Percentiles rank a stretch among this genome's conserved stretches.
These are phyloP conservation scores for Apamea crenata DNA, from an alignment of 2,888 invertebrate genomes.

Conservation along the genomic window DNA sequence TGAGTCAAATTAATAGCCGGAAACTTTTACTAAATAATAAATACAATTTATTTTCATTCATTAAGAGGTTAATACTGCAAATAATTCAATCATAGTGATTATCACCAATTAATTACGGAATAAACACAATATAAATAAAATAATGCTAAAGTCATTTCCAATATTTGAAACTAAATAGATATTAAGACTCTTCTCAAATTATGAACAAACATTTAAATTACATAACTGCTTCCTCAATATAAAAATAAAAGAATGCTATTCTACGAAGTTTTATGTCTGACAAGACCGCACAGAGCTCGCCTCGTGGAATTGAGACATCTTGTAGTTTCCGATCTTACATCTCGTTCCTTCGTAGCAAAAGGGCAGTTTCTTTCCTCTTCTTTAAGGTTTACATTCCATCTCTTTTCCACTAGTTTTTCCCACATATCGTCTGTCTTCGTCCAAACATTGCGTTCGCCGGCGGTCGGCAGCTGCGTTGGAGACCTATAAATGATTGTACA, in stretches of 20 bases:
- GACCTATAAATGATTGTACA: slow-evolving; percentile 87
- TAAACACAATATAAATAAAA: slow-evolving; percentile 16
- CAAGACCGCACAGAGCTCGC: slow-evolving; percentile 89
- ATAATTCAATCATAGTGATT: not conserved
- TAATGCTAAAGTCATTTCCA: slow-evolving; percentile 17
- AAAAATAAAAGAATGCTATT: slow-evolving; percentile 83
- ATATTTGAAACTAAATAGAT: slow-evolving; percentile 41
- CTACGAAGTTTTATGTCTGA: slow-evolving; percentile 86
- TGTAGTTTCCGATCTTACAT: slow-evolving; percentile 89
- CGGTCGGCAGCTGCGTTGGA: slow-evolving; percentile 88
- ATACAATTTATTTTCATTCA: slow-evolving; percentile 6
- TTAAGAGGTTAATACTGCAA: not conserved
- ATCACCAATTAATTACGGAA: not conserved
- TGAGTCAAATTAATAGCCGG: not conserved
- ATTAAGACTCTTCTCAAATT: slow-evolving; percentile 57
- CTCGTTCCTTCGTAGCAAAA: slow-evolving; percentile 80
- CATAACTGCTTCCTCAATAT: slow-evolving; percentile 75
- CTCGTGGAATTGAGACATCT: slow-evolving; percentile 90
- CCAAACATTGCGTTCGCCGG: slow-evolving; percentile 88
- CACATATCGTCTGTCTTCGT: slow-evolving; percentile 87
- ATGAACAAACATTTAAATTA: slow-evolving; percentile 72
- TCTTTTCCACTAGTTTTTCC: slow-evolving; percentile 85
- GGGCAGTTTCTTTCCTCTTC: slow-evolving; percentile 84
- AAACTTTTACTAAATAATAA: slow-evolving; percentile 12
- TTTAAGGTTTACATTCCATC: slow-evolving; percentile 82